These are phyloP conservation scores for Oxygymnocypris stewartii DNA, from an alignment of 2,113 vertebrate species.

Conservation along the genomic window DNA sequence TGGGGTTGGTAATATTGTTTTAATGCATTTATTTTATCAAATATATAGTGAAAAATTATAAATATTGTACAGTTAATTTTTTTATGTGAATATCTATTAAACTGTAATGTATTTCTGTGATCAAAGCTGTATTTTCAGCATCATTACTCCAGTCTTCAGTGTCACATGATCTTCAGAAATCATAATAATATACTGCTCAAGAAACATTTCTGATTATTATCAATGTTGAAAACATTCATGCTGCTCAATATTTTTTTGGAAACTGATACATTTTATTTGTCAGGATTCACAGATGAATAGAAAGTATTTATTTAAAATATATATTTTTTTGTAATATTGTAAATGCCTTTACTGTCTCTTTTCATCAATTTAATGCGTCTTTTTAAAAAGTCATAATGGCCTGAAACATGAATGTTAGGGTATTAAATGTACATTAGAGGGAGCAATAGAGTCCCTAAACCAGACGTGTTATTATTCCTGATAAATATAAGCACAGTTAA, in stretches of 20 bases:
- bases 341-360: too few species aligned
- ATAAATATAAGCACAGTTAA: too few species aligned
- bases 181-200: background rate
- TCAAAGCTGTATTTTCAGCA: background rate
- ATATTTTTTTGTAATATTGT: too few species aligned
- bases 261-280: background rate
- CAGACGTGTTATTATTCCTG: too few species aligned
- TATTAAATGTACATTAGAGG: too few species aligned
- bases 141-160: background rate
- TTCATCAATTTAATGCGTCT: too few species aligned
- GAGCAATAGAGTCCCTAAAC: too few species aligned
- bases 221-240: background rate
- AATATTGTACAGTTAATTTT: background rate
- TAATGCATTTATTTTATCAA: background rate
- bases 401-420: too few species aligned
- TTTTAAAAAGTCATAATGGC: too few species aligned
- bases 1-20: background rate
- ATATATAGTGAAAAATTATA: background rate
- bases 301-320: too few species aligned
- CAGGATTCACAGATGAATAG: too few species aligned
- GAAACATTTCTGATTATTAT: background rate
- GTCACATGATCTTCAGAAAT: background rate
- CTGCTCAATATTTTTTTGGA: background rate
- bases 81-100: background rate
- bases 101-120: background rate